These are phyloP conservation scores for Marisa cornuarietis DNA, from an alignment of 1,140 invertebrate genomes.

Conservation along the genomic window DNA sequence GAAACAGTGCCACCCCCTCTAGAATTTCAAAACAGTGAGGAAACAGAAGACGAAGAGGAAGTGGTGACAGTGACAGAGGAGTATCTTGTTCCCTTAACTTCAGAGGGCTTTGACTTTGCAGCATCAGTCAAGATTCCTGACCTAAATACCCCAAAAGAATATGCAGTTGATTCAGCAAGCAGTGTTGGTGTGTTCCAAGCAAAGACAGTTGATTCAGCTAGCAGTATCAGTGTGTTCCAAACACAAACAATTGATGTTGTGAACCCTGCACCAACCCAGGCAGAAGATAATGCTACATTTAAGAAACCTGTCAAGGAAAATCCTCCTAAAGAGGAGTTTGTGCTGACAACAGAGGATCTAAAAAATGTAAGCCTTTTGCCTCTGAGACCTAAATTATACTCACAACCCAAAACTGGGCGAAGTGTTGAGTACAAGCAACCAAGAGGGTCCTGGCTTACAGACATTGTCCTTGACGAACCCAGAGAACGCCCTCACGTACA, in stretches of 20 bases:
- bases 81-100: slow-evolving; percentile 35
- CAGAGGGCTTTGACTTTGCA: slow-evolving; percentile 25
- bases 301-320: not conserved
- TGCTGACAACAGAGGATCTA: slow-evolving; percentile 53
- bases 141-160: slow-evolving; percentile 2
- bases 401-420: not conserved
- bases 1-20: slow-evolving; percentile 47
- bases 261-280: not conserved
- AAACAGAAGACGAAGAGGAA: slow-evolving; percentile 36
- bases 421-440: no score
- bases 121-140: slow-evolving; percentile 28
- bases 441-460: no score
- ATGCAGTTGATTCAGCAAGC: not conserved
- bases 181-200: not conserved
- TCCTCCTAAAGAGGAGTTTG: slow-evolving; percentile 44
- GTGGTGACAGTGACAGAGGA: slow-evolving; percentile 31
- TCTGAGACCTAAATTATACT: slow-evolving; percentile 27
- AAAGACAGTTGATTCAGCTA: not conserved
- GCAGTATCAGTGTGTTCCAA: slow-evolving; percentile 8
- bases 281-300: not conserved
- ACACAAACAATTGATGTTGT: slow-evolving; percentile 13
- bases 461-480: not conserved
- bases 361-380: slow-evolving; percentile 49
- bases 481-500: not conserved
- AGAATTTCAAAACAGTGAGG: slow-evolving; percentile 43